Conservation (phyloP, 1,140 invertebrate species). For the Ridgeia piscesae region DNA sequence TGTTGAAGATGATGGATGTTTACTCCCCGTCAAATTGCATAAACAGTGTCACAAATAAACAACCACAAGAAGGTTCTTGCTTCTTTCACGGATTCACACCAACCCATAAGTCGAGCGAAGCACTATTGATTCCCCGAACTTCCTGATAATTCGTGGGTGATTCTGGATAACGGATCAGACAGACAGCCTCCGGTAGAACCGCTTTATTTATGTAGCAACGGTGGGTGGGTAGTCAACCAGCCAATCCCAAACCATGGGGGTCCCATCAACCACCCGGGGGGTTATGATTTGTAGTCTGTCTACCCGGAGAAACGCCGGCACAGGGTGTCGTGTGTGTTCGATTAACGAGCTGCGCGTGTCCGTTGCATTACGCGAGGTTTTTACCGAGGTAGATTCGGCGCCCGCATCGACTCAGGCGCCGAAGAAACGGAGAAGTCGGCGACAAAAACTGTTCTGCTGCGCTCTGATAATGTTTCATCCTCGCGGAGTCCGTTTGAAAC, state of each 20-base stretch:
- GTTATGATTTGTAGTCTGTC: background rate
- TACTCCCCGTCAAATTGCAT: too few species aligned
- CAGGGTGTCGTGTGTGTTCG: background rate
- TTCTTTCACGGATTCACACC: too few species aligned
- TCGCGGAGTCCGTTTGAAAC: background rate
- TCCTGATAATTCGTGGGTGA: too few species aligned
- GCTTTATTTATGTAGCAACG: background rate
- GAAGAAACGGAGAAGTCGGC: background rate
- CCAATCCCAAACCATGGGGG: too few species aligned
- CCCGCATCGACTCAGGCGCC: background rate
- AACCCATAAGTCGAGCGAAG: too few species aligned
- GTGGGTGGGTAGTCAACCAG: background rate
- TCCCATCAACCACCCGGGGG: background rate
- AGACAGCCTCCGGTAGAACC: background rate
- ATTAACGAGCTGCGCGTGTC: background rate
- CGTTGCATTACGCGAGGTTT: background rate
- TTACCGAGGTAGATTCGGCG: background rate
- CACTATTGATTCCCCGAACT: too few species aligned
- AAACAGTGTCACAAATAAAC: too few species aligned
- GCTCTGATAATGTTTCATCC: background rate
- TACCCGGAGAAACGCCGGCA: background rate
- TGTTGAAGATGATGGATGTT: too few species aligned
- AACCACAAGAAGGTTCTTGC: too few species aligned
- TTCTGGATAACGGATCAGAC: too few species aligned
- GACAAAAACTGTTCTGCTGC: background rate